Evolutionary conservation across 2,113 vertebrate genomes (phyloP).

Genomic region (Melanostigma gelatinosum): DNA sequence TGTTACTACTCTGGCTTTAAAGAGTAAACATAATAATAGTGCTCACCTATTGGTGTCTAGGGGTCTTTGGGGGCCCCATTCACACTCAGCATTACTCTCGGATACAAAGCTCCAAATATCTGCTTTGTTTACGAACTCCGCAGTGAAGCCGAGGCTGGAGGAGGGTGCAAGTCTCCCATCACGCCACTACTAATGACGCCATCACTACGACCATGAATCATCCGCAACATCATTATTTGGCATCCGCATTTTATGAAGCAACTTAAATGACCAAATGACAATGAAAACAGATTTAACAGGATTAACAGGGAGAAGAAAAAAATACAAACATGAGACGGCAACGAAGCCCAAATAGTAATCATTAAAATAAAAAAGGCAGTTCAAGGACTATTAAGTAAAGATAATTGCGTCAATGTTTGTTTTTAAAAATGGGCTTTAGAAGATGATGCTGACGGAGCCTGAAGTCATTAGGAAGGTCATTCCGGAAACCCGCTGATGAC

Average conservation of each 20-base stretch:
- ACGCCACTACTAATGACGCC: conserved; percentile 24
- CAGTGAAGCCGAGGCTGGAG: conserved; percentile 17
- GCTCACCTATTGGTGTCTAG: conserved; percentile 65
- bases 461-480: conserved; percentile 42
- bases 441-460: conserved; percentile 16
- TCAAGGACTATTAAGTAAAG: conserved; percentile 59
- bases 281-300: conserved; percentile 14
- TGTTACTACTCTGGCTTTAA: conserved; percentile 66
- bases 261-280: conserved; percentile 45
- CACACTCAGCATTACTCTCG: conserved; percentile 45
- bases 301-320: conserved; percentile 15
- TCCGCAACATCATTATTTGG: conserved; percentile 26
- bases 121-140: conserved; percentile 52
- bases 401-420: conserved; percentile 52
- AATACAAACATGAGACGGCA: conserved; percentile 19
- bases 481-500: conserved; percentile 3
- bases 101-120: conserved; percentile 31
- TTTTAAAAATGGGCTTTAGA: conserved; percentile 30
- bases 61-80: conserved; percentile 34
- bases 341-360: conserved; percentile 29
- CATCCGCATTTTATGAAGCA: conserved; percentile 33
- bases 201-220: conserved; percentile 18
- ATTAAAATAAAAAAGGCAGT: conserved; percentile 17
- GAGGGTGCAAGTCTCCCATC: conserved; percentile 34
- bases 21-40: conserved; percentile 80